Percentiles rank a stretch among this genome's conserved stretches.
Conservation (phyloP, 2,888 invertebrate genomes). For the Noctua janthe region DNA sequence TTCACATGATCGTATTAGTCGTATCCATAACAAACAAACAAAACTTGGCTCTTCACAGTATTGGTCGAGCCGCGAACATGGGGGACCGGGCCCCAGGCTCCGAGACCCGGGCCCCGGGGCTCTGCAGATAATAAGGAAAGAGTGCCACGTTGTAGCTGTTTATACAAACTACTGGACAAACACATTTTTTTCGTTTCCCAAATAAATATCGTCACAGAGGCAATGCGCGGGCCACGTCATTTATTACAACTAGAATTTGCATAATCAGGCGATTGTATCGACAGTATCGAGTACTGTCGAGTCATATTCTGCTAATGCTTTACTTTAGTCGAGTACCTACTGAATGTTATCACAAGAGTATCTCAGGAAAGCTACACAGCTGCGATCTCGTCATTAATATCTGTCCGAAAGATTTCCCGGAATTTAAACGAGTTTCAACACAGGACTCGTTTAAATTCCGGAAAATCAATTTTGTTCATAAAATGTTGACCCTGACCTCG, state of each 20-base stretch:
- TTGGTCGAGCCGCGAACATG: not conserved
- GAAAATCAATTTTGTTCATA: constrained; percentile 25
- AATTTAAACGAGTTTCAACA: constrained; percentile 39
- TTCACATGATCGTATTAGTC: not conserved
- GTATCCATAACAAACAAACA: constrained; percentile 7
- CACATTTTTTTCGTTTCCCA: not conserved
- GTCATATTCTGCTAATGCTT: not conserved
- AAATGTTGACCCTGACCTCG: constrained; percentile 35
- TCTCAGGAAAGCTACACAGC: not conserved
- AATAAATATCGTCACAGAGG: not conserved
- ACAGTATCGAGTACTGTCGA: not conserved
- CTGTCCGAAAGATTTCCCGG: constrained; percentile 14
- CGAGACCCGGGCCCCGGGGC: too few species aligned
- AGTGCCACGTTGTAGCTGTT: not conserved
- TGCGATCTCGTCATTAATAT: not conserved
- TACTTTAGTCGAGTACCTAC: too few species aligned
- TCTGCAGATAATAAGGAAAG: not conserved
- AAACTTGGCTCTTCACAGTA: constrained; percentile 12
- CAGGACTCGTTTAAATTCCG: constrained; percentile 39
- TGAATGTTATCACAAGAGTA: not conserved
- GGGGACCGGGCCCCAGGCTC: not conserved
- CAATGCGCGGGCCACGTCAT: not conserved
- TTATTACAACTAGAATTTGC: not conserved
- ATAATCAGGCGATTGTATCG: not conserved
- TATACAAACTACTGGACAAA: constrained; percentile 8